Evolutionary conservation across 2,888 invertebrate genomes (phyloP).

Genomic region (Brenthis daphne): DNA sequence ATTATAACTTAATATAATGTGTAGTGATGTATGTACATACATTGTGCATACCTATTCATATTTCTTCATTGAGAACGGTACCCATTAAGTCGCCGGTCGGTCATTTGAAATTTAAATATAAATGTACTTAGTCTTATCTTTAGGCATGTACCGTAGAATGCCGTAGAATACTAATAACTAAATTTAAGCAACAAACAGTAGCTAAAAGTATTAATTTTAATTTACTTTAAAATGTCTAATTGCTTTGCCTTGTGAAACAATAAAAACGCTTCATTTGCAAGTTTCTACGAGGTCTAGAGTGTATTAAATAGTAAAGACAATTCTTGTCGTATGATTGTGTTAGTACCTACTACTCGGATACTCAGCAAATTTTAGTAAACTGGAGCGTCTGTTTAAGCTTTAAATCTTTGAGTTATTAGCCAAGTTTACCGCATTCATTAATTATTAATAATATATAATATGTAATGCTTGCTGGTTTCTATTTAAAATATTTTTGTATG

Average conservation of each 20-base stretch:
- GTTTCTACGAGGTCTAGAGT: slow-evolving; percentile 2
- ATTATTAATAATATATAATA: slow-evolving; percentile 6
- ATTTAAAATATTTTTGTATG: slow-evolving; percentile 1
- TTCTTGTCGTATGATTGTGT: slow-evolving; percentile 8
- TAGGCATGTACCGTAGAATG: too few relatives aligned
- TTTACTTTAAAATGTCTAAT: background rate
- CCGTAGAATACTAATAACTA: too few relatives aligned
- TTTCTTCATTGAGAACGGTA: background rate
- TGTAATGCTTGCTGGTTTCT: slow-evolving; percentile 3
- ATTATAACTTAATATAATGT: too few relatives aligned
- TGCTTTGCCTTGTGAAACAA: background rate
- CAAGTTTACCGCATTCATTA: slow-evolving; percentile 20
- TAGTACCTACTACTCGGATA: slow-evolving; percentile 9
- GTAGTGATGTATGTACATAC: background rate
- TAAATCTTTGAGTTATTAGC: slow-evolving; percentile 19
- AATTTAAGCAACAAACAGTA: too few relatives aligned
- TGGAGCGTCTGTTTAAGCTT: slow-evolving; percentile 18
- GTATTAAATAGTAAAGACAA: slow-evolving; percentile 14
- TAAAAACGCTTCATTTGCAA: slow-evolving; percentile 1
- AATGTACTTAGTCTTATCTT: too few relatives aligned
- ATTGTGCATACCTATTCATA: background rate
- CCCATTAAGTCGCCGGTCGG: too few relatives aligned
- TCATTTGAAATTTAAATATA: too few relatives aligned
- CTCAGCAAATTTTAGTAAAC: slow-evolving; percentile 18
- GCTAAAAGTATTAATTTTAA: background rate